A percentile compares a stretch with the other conserved stretches of the same genome.
phyloP scores from a whole-genome alignment of 2,888 invertebrate genomes.

The Cheilosia urbana region DNA sequence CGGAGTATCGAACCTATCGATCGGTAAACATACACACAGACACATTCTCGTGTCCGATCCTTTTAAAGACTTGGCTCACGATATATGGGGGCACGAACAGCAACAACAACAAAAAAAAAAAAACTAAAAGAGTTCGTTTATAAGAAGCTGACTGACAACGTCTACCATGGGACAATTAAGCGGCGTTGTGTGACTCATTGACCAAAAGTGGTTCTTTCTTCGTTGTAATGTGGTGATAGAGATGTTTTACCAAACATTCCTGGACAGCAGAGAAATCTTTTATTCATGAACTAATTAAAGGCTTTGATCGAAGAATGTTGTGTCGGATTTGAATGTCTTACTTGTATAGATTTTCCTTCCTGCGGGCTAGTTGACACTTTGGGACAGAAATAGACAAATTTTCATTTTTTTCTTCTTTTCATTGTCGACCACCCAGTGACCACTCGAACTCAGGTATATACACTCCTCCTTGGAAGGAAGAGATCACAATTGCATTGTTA shows the following conservation, averaged over 20 bases:
- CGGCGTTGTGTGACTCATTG: slow-evolving; percentile 42
- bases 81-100: slow-evolving; percentile 21
- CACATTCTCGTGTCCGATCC: slow-evolving; percentile 39
- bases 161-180: slow-evolving; percentile 24
- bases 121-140: background rate
- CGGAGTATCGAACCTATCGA: slow-evolving; percentile 4
- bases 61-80: slow-evolving; percentile 41
- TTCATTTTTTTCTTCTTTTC: too few species aligned
- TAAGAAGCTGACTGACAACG: background rate
- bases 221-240: slow-evolving; percentile 23
- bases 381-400: too few species aligned
- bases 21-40: background rate
- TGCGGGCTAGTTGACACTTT: slow-evolving; percentile 1
- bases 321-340: background rate
- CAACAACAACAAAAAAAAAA: slow-evolving; percentile 1
- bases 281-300: slow-evolving; percentile 56
- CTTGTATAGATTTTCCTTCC: background rate
- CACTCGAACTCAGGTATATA: too few species aligned
- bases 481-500: too few species aligned
- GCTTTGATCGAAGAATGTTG: slow-evolving; percentile 9
- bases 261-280: slow-evolving; percentile 25
- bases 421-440: too few species aligned
- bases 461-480: too few species aligned
- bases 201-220: slow-evolving; percentile 41
- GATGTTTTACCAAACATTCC: slow-evolving; percentile 46